Base-by-base conservation (phyloP, 2,888 invertebrate genomes). In the Diadromus collaris region DNA sequence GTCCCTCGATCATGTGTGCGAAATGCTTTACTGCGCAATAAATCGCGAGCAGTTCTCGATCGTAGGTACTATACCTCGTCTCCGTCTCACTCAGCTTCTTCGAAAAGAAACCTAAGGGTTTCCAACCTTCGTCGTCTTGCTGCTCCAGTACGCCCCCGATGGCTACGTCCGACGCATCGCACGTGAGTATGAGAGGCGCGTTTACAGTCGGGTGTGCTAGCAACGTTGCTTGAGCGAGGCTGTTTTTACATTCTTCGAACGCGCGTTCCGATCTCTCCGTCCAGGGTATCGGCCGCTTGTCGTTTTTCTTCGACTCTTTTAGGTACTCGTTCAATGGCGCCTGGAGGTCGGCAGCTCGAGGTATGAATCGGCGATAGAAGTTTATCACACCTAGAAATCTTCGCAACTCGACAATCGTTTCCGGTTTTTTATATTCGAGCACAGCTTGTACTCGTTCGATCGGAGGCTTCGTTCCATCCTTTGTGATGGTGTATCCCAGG, bases 141-240 rank as follows among this genome's bases (percentile, higher is more conserved):
- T 87, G 84, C 44, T 87, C 79, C 2, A 88, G 74, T 0, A 71
- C 76, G 0, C 83, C 85, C 5, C 85, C 86, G 2, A 86, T 79
- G 2, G 83, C 84, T 1, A 71, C 24, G 29, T 86, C 83, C 0
- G 86, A 87, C 0, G 86, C 84, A 38, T 86, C 85, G 6, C 69
- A 67, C 0, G 72, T 46, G 4, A 83, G 51, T 7, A 56, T 21
- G 0, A 81, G 44, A 38, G 44, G 51, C 0, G 77, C 71, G 19
- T 65, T 61, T 9, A 29, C 24, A 2, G 13, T 24, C 6, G 84
- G 84, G 24, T 83, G 81, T 1, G 70, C 77, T 1, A 84, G 70
- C 1, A 81, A 69, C 0, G 77, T 29, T 2, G 74, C 68, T 6
- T 54, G 21, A 0, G 79, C 71, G 10, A 81, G 56, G 16, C 44